Base-by-base conservation (phyloP, 2,888 invertebrate genomes). In the Callyntrura sp. region DNA sequence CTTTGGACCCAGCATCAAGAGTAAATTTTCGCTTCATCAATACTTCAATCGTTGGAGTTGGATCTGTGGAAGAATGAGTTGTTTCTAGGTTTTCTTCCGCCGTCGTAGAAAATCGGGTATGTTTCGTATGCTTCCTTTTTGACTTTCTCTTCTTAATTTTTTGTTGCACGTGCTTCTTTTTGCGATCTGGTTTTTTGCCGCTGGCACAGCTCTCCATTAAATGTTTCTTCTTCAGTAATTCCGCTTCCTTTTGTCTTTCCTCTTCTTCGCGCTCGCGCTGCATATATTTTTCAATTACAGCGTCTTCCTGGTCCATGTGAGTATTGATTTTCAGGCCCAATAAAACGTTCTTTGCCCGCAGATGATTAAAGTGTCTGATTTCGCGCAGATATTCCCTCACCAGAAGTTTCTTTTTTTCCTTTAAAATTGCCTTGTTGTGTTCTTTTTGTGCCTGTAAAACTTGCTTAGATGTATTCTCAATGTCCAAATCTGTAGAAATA, bases 221-320 rank as follows among this genome's bases (percentile, higher is more conserved):
- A 17, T 87, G 79, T 12, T 28, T 28, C 25, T 28, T 79, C 11
- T 45, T 48, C 14, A 87, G 48, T 1, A 20, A 14, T 5, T 62
- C 85, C 6, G 45, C 55, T 43, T 89, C 89, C 28, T 60, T 55
- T 1, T n/a, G 43, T 17, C 48, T 43, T 51, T 88, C 65, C n/a
- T 65, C 55, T 8, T 88, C 84, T 6, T 76, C 60, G 4, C 11
- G 43, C n/a, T 88, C 83, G 8, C 0, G 28, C 14, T 88, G 23
- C 12, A 84, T 17, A 55, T 88, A 88, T 20, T 73, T 81, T 12
- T 68, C 82, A n/a, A 84, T 25, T 4, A 79, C 28, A 0, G 45
- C 51, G 9, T 83, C 62, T n/a, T n/a, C 25, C 62, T 84, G 62
- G 17, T 51, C 68, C 20, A 78, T 9, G 11, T 51, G 11, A 4